phyloP scores from a whole-genome alignment of 2,797 vertebrate genomes.

The Otus scops region DNA sequence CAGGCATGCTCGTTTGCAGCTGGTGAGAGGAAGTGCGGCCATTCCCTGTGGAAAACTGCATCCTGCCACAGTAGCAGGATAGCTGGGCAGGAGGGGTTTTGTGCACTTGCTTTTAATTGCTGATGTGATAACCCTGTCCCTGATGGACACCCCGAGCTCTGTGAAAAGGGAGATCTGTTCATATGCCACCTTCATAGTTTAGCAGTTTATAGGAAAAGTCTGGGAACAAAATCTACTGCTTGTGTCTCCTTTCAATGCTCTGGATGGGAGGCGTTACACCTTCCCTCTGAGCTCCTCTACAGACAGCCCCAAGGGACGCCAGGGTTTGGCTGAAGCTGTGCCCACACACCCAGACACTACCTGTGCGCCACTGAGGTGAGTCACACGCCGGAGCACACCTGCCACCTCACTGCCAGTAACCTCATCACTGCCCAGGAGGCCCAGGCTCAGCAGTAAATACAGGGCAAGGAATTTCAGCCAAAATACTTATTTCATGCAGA shows the following conservation, averaged over 20 bases:
- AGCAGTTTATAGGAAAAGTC: background rate
- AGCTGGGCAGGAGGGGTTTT: background rate
- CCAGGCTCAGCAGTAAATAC: background rate
- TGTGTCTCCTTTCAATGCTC: background rate
- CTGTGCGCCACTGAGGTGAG: background rate
- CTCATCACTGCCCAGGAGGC: background rate
- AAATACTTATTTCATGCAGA: background rate
- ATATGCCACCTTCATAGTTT: background rate
- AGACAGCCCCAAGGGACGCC: background rate
- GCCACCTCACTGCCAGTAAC: background rate
- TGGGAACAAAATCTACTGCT: background rate
- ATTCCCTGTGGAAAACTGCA: background rate
- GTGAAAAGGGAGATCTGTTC: background rate
- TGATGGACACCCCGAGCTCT: accelerated
- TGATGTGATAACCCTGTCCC: background rate
- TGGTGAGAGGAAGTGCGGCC: background rate
- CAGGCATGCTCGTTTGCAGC: accelerated
- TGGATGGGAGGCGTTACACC: background rate
- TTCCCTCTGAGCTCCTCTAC: background rate
- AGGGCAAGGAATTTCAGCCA: background rate
- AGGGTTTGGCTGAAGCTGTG: background rate
- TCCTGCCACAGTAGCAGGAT: background rate
- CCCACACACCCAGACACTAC: background rate
- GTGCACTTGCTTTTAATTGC: background rate
- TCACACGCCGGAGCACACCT: accelerated